Evolutionary conservation across 2,113 vertebrate species (phyloP).

Genomic region (Copsychus sechellarum): DNA sequence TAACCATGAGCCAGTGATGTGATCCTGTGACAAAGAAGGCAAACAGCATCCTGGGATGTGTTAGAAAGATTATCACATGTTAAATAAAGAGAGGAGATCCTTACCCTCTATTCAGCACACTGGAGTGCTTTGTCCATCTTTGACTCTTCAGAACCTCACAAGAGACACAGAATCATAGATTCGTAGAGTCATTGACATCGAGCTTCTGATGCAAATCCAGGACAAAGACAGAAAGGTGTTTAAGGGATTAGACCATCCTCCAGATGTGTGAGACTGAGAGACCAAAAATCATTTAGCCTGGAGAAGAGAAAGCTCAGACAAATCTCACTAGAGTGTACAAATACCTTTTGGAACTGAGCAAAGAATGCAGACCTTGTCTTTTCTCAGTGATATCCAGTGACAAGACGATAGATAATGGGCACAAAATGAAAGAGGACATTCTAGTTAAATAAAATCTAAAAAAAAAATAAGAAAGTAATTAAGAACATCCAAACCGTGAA

Average conservation of each 20-base stretch:
- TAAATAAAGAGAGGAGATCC: neutral
- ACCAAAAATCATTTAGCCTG: neutral
- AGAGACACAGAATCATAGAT: neutral
- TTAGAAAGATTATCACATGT: neutral
- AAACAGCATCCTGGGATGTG: neutral
- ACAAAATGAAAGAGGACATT: neutral
- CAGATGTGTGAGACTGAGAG: neutral
- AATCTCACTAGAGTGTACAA: neutral
- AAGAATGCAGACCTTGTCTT: neutral
- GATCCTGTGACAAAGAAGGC: neutral
- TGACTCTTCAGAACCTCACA: neutral
- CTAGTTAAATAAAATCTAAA: neutral
- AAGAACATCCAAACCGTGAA: neutral
- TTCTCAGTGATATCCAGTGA: neutral
- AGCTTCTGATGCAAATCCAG: neutral
- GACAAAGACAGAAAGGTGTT: neutral
- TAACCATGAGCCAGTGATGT: neutral
- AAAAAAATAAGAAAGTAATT: neutral
- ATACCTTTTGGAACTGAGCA: neutral
- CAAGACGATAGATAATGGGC: neutral
- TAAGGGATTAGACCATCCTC: neutral
- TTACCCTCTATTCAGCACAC: neutral
- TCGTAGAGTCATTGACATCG: neutral
- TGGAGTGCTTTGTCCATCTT: neutral
- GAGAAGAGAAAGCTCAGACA: neutral